Evolutionary conservation across 2,888 invertebrate species (phyloP), one percentile per base, ranked within the genome.

Genomic region (Nemurella pictetii): DNA sequence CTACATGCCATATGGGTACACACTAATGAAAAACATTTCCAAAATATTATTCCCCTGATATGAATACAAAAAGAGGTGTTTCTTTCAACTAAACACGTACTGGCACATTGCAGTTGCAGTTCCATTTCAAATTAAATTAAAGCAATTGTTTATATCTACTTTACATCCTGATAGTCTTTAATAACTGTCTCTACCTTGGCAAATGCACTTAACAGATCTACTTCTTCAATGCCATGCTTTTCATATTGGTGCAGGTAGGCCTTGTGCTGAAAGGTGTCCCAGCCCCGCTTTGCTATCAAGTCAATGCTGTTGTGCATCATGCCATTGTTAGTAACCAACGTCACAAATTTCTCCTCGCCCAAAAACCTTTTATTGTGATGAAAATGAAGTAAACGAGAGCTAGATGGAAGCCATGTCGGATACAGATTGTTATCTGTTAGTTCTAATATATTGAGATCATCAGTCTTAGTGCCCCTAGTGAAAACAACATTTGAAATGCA

Each of bases 241-340:
- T 89, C 89, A 87, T 92, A 93, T 85, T 92, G 92, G 89, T 93
- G 92, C 72, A 92, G 87, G 88, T 91, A 92, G 9, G 92, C 92
- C 36, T 90, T 90, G 88, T 91, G 89, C 0, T 89, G 89, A 87
- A 91, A 92, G 84, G 90, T 89, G 84, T 89, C 90, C 92, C 91
- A 92, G 1, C 92, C 91, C 87, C 91, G 91, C 7, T 89, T 89
- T 29, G 91, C 88, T 35, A 91, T 88, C 0, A 78, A 84, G 85
- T 92, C 89, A 28, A 93, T 87, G 4, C 90, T 88, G 29, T 88
- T 86, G 86, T 89, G 88, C 84, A 91, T 88, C 83, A 89, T 88
- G 73, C 90, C 91, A 88, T 90, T 91, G 87, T 92, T 93, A 0
- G 91, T 90, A 29, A 91, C 87, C 74, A 92, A 87, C 0, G 91